A percentile compares a stretch with the other conserved stretches of the same genome.
These are phyloP conservation scores for Parazoanthus swiftii DNA, from an alignment of 92 coral and sea anemone species.

Conservation along the genomic window DNA sequence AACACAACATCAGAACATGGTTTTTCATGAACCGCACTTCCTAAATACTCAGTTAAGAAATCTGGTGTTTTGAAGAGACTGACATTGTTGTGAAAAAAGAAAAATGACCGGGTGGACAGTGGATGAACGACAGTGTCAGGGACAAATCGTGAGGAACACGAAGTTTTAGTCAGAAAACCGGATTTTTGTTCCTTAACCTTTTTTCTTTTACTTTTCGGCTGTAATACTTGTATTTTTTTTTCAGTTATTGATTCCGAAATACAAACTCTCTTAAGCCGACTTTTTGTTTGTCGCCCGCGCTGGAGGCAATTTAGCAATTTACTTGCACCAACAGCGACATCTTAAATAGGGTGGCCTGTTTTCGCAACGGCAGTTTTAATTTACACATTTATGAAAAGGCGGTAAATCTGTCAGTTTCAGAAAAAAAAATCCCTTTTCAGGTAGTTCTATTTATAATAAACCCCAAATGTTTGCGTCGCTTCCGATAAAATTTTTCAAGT, in stretches of 20 bases:
- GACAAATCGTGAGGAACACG: background rate
- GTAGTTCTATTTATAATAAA: background rate
- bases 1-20: background rate
- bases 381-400: background rate
- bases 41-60: background rate
- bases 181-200: background rate
- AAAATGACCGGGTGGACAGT: background rate
- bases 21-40: background rate
- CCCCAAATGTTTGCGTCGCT: background rate
- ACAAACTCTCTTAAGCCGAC: too few species aligned
- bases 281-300: background rate
- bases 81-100: too few species aligned
- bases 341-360: background rate
- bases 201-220: background rate
- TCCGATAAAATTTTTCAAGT: background rate
- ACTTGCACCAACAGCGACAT: background rate
- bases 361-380: background rate
- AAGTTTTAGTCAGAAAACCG: background rate
- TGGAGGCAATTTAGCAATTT: background rate
- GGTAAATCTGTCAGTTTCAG: background rate
- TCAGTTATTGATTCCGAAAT: too few species aligned
- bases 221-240: background rate
- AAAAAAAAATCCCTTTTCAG: too few species aligned
- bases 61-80: background rate
- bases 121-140: background rate